Evolutionary conservation across 2,113 vertebrate genomes (phyloP).

Genomic region (Ranitomeya imitator): DNA sequence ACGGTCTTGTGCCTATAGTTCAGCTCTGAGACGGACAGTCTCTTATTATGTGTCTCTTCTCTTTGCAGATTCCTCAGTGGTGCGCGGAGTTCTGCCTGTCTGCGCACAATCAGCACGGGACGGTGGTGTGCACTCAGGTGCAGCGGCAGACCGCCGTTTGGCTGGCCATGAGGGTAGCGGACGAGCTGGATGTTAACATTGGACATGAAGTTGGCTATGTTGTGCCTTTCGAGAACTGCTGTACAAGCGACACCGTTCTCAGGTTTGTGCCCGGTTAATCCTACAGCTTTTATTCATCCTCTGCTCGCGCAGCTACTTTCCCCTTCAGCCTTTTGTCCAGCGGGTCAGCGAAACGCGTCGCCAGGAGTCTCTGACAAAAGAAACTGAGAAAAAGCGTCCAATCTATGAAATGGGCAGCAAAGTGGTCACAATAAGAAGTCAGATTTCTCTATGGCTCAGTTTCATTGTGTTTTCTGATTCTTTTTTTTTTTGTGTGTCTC

Average conservation of each 20-base stretch:
- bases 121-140: slow-evolving; percentile 88
- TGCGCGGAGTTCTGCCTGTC: slow-evolving; percentile 89
- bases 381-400: slow-evolving; percentile 5
- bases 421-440: background rate
- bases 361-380: background rate
- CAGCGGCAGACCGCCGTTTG: slow-evolving; percentile 83
- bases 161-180: slow-evolving; percentile 86
- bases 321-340: background rate
- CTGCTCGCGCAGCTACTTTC: background rate
- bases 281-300: background rate
- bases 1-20: background rate
- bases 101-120: slow-evolving; percentile 79
- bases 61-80: slow-evolving; percentile 90
- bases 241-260: slow-evolving; percentile 86
- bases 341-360: background rate
- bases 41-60: background rate
- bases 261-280: slow-evolving; percentile 70
- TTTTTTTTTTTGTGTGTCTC: background rate
- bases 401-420: background rate
- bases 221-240: slow-evolving; percentile 89
- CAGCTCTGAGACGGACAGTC: too few relatives aligned
- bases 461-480: background rate
- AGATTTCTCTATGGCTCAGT: background rate
- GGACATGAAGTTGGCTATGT: slow-evolving; percentile 94
- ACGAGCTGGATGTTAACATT: slow-evolving; percentile 96